phyloP scores from a whole-genome alignment of 2,113 vertebrate genomes.

The Psephotus haematonotus region DNA sequence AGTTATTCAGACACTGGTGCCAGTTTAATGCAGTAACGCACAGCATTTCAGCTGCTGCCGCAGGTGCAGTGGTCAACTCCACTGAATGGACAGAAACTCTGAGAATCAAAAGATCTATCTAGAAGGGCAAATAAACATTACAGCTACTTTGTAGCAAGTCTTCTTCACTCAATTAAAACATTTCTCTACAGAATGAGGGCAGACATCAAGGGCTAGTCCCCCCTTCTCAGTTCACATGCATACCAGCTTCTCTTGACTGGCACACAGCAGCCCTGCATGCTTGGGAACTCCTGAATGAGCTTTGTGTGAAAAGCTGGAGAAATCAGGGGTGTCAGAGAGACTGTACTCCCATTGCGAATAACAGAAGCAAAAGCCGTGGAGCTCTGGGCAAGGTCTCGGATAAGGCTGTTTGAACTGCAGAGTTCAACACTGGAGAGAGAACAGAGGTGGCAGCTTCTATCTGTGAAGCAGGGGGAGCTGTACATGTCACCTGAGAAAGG shows the following conservation, averaged over 20 bases:
- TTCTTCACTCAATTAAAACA: background rate
- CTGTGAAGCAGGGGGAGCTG: background rate
- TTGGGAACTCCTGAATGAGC: background rate
- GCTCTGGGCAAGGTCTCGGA: background rate
- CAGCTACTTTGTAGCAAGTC: background rate
- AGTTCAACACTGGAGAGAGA: background rate
- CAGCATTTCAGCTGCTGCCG: background rate
- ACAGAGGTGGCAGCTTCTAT: background rate
- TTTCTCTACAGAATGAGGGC: background rate
- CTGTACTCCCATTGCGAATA: background rate
- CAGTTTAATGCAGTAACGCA: background rate
- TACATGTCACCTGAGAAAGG: background rate
- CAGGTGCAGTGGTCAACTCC: accelerated
- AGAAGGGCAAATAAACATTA: background rate
- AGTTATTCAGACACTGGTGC: background rate
- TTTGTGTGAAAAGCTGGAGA: background rate
- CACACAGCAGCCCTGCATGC: background rate
- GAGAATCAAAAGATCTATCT: background rate
- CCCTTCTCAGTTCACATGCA: background rate
- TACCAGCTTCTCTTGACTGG: background rate
- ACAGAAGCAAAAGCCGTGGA: background rate
- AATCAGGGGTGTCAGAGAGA: background rate
- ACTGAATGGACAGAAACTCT: background rate
- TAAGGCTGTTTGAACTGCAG: background rate
- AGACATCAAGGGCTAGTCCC: background rate